These are phyloP conservation scores for Hemicrepidius hirtus DNA, from an alignment of 2,888 invertebrate genomes.

Conservation along the genomic window DNA sequence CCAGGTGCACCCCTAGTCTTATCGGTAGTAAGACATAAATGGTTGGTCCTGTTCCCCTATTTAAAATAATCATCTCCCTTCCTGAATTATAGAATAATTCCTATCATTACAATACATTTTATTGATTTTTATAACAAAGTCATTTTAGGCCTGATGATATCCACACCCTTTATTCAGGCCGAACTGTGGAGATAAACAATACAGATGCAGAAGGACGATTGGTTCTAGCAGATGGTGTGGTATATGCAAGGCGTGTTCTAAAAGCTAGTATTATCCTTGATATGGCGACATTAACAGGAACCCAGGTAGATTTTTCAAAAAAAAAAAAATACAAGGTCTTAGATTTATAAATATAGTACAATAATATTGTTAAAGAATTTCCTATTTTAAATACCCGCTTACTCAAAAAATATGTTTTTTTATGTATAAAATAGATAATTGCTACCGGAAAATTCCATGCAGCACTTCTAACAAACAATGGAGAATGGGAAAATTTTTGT, in stretches of 20 bases:
- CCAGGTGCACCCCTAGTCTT: too few species aligned
- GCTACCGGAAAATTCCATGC: constrained; percentile 93
- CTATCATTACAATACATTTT: too few species aligned
- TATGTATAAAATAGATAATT: constrained; percentile 77
- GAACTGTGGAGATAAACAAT: constrained; percentile 94
- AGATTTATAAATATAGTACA: too few species aligned
- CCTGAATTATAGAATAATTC: too few species aligned
- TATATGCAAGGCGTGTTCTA: constrained; percentile 86
- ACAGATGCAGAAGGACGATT: constrained; percentile 95
- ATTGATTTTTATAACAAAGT: too few species aligned
- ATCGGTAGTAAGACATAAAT: too few species aligned
- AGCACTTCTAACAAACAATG: constrained; percentile 84
- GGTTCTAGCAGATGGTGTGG: constrained; percentile 91
- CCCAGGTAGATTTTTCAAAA: constrained; percentile 86
- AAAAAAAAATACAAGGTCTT: too few species aligned
- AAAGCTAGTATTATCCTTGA: constrained; percentile 91
- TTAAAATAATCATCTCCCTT: too few species aligned
- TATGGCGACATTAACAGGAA: constrained; percentile 94
- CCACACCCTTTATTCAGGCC: constrained; percentile 91
- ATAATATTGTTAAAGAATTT: too few species aligned
- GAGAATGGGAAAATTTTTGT: constrained; percentile 78
- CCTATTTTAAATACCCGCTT: too few species aligned
- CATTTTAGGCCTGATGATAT: constrained; percentile 88
- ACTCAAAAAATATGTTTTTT: constrained; percentile 12
- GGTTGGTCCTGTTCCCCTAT: too few species aligned